A percentile compares a stretch with the other conserved stretches of the same genome.
These are phyloP conservation scores for Drosophila kepulauana DNA, from an alignment of 1,140 invertebrate species.

Conservation along the genomic window DNA sequence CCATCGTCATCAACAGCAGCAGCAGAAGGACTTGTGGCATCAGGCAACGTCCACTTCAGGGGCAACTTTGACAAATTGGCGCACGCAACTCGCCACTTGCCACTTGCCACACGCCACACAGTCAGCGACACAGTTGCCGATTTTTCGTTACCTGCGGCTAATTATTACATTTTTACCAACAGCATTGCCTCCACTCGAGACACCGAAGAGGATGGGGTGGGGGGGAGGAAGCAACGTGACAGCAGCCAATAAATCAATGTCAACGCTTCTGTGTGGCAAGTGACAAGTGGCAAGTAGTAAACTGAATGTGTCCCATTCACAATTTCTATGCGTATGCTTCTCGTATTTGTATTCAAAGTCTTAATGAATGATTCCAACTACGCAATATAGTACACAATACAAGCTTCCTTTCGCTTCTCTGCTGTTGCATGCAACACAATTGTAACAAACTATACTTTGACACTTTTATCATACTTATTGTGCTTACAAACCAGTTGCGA, in stretches of 20 bases:
- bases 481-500: too few relatives aligned
- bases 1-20: neutral
- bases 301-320: slow-evolving; percentile 6
- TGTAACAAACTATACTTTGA: too few relatives aligned
- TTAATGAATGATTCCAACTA: slow-evolving; percentile 2
- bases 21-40: slow-evolving; percentile 17
- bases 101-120: slow-evolving; percentile 29
- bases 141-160: slow-evolving; percentile 52
- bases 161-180: slow-evolving; percentile 66
- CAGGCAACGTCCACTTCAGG: slow-evolving; percentile 34
- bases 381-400: neutral
- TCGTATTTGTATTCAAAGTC: neutral
- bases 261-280: slow-evolving; percentile 35
- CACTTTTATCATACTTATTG: too few relatives aligned
- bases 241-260: slow-evolving; percentile 73
- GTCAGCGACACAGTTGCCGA: slow-evolving; percentile 14
- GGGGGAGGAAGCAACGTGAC: slow-evolving; percentile 3
- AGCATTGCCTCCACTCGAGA: neutral
- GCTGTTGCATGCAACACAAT: neutral
- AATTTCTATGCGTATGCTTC: neutral
- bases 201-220: too few relatives aligned
- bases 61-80: slow-evolving; percentile 72
- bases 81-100: slow-evolving; percentile 43
- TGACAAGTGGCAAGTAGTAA: slow-evolving; percentile 2
- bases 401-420: neutral